These are phyloP conservation scores for Melanotaenia duboulayi DNA, from an alignment of 2,113 vertebrate genomes.

Conservation along the genomic window DNA sequence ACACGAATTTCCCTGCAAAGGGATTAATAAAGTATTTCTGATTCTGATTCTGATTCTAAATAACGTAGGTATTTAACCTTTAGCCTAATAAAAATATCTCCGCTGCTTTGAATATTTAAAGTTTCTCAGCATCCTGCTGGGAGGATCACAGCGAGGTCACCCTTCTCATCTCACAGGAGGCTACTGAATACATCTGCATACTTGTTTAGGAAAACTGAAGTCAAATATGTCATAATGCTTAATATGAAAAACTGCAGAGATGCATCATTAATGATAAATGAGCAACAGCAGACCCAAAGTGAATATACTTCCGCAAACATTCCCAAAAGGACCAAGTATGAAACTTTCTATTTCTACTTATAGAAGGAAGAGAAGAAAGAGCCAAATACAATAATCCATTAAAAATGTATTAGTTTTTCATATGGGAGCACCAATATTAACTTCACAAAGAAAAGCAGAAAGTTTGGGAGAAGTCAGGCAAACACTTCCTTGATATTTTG, in stretches of 20 bases:
- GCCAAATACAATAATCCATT: conserved; percentile 44
- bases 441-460: conserved; percentile 42
- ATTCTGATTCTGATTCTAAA: too few species aligned
- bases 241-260: not conserved
- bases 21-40: too few species aligned
- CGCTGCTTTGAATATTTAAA: conserved; percentile 20
- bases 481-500: conserved; percentile 25
- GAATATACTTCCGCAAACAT: conserved; percentile 24
- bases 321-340: conserved; percentile 8
- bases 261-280: conserved; percentile 63
- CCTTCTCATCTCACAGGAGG: not conserved
- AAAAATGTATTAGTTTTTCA: conserved; percentile 64
- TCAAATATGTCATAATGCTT: conserved; percentile 16
- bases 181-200: not conserved
- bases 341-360: conserved; percentile 32
- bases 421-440: conserved; percentile 22
- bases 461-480: conserved; percentile 43
- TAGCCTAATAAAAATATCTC: conserved; percentile 3
- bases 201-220: conserved; percentile 9
- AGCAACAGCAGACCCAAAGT: conserved; percentile 46
- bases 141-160: conserved; percentile 26
- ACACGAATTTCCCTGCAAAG: too few species aligned
- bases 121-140: conserved; percentile 17
- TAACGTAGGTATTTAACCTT: not conserved
- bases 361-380: conserved; percentile 14